Conservation (phyloP, 2,797 vertebrate species). For the Podarcis siculus region DNA sequence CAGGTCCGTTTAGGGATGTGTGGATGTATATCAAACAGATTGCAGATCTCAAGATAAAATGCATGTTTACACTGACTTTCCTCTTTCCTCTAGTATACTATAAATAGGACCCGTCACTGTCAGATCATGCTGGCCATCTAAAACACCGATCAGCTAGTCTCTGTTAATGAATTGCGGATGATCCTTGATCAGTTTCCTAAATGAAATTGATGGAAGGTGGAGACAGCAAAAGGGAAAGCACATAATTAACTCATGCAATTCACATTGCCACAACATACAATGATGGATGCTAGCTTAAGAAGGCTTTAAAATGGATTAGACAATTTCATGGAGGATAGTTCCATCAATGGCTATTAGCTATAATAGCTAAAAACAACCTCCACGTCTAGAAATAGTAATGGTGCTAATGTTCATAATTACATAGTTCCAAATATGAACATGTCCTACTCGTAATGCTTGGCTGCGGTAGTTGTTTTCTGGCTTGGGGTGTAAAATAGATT, state of each 20-base stretch:
- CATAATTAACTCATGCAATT: conserved; percentile 1
- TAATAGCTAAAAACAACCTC: conserved; percentile 1
- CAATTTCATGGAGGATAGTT: conserved; percentile 13
- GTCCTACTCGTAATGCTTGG: neutral
- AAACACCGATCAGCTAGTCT: neutral
- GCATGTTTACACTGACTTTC: neutral
- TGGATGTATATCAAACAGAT: neutral
- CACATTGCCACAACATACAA: neutral
- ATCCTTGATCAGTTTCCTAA: neutral
- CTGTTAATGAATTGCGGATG: neutral
- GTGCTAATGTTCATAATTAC: neutral
- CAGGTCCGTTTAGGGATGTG: neutral
- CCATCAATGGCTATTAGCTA: conserved; percentile 16
- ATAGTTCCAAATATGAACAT: neutral
- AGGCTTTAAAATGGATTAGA: conserved; percentile 25
- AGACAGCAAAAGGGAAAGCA: neutral
- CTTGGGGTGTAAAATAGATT: neutral
- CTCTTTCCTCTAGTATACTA: neutral
- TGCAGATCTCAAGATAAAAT: neutral
- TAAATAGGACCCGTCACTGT: neutral
- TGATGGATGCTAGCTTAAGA: neutral
- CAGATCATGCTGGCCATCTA: neutral
- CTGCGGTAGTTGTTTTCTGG: neutral
- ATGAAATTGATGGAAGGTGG: neutral
- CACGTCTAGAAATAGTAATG: neutral